Evolutionary conservation across 2,797 vertebrate species (phyloP).

Genomic region (Podarcis lilfordi): DNA sequence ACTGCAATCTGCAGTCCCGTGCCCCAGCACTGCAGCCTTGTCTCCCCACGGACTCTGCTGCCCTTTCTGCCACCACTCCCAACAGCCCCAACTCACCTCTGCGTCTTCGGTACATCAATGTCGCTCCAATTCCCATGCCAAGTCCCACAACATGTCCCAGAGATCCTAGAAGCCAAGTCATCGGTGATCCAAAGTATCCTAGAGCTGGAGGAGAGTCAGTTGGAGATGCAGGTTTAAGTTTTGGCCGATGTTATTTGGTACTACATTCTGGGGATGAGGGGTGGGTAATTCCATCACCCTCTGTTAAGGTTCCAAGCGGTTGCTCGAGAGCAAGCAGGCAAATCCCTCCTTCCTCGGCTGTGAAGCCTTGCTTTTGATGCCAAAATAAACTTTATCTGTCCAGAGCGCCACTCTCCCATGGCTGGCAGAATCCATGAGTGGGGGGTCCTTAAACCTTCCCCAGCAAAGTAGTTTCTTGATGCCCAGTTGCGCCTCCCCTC

Average conservation of each 20-base stretch:
- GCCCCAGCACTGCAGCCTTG: background rate
- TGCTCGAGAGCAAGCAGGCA: too few relatives aligned
- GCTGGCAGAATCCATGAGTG: too few relatives aligned
- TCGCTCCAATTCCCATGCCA: background rate
- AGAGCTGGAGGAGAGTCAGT: background rate
- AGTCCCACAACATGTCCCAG: background rate
- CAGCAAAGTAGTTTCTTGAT: too few relatives aligned
- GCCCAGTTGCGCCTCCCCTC: too few relatives aligned
- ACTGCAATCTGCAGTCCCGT: too few relatives aligned
- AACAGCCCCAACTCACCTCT: background rate
- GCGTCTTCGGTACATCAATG: accelerated
- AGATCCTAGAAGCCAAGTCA: background rate
- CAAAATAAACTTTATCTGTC: too few relatives aligned
- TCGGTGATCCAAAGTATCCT: background rate
- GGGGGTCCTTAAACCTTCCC: too few relatives aligned
- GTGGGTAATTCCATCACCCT: background rate
- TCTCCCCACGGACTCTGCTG: background rate
- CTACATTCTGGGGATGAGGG: background rate
- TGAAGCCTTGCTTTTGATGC: too few relatives aligned
- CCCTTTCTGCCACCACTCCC: background rate
- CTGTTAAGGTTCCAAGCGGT: background rate
- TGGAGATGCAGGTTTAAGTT: background rate
- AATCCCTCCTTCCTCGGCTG: too few relatives aligned
- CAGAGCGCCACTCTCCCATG: too few relatives aligned
- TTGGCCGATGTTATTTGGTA: background rate